Base-by-base conservation (phyloP, 2,113 vertebrate species). In the Muntiacus muntjak region DNA sequence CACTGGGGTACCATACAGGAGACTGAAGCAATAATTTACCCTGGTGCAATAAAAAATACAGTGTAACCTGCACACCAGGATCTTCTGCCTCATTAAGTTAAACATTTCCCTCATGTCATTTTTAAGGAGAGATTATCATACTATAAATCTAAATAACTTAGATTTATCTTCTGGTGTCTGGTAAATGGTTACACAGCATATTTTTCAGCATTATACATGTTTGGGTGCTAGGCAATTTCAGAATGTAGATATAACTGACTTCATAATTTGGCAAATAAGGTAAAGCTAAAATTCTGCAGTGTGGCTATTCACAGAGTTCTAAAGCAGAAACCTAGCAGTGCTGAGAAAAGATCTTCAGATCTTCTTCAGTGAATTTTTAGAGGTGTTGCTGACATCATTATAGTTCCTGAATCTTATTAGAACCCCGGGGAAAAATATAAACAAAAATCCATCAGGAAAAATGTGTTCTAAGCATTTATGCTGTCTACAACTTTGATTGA, bases 41-140 rank as follows among this genome's bases (percentile, higher is more conserved):
- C 87, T 58, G 54, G 50, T 83, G 89, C 71, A 93, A 71, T 95
- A 88, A 94, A 96, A 97, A 92, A 97, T 95, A 81, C 36, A 98
- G 82, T 97, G 84, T 67, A 88, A 92, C 89, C 92, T 92, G 43
- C 86, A 95, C 64, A 76, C 89, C 45, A 98, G 89, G 87, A 96
- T 87, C 58, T 94, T 97, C 86, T 93, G 97, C 96, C 67, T 98
- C 97, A 92, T 98, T 97, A 95, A 95, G 78, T 93, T 93, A 95
- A 98, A 96, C 25, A 57, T 64, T 98, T 97, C 93, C 89, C 96
- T 91, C 89, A 81, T 81, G 93, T 25, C 93, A 96, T 94, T 96
- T 94, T 93, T 94, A 94, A 94, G 91, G 40, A 89, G 85, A 95
- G 52, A 95, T 30, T 88, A 55, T 60, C 88, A 85, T 71, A 64